Base-by-base conservation (phyloP, 2,797 vertebrate species). In the Astyanax mexicanus region DNA sequence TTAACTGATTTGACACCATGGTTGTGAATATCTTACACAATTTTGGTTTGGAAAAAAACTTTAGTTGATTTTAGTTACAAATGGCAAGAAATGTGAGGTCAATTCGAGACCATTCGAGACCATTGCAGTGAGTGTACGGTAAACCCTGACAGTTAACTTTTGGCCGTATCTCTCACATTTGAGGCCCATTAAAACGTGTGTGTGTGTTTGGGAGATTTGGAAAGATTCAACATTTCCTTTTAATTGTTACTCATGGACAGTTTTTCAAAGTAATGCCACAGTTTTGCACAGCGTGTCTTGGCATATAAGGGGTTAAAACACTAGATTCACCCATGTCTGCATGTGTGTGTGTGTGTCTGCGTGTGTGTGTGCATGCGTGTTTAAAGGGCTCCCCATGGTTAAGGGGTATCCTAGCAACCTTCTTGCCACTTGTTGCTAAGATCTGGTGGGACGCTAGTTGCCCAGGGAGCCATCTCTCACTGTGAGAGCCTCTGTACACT, bases 361-460 rank as follows among this genome's bases (percentile, higher is more conserved):
- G 23, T 35, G 13, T 37, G 42, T 17, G 6, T 40, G 19, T 23
- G 13, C 9, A 52, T 13, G 10, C 13, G 44, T 21, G 2, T 29
- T 45, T 58, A 21, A 76, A 65, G 25, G 72, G 45, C 72, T 78
- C 37, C 44, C 17, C 49, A 58, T 62, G 71, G 68, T 80, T 80
- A 64, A 47, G 38, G 17, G 37, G 80, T 78, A 73, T 72, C 60
- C 66, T 81, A 79, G 79, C 79, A 80, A 79, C 74, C 47, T 37
- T 72, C 75, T 81, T 83, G 64, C 72, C 78, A 75, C 75, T 78
- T 80, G 76, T 80, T 78, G 79, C 75, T 74, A 72, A 78, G 75
- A 73, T 80, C 62, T 69, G 73, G 72, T 73, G 65, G 73, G 69
- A 32, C 65, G 35, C 40, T 74, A 19, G 76, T 83, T 72, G 60